Evolutionary conservation across 2,113 vertebrate species (phyloP).

Genomic region (Gasterosteus nipponicus): DNA sequence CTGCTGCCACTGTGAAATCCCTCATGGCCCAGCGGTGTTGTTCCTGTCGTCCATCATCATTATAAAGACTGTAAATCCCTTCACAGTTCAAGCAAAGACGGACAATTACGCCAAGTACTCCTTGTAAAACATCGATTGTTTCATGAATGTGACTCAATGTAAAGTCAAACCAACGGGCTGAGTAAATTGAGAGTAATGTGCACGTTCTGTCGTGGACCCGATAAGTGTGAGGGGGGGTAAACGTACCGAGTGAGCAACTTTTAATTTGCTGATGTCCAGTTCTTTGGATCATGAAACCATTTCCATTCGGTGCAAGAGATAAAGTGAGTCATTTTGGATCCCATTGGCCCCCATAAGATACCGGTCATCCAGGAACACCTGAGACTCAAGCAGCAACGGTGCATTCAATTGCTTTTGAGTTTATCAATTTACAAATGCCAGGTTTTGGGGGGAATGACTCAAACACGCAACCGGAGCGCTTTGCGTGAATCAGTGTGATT

Average conservation of each 20-base stretch:
- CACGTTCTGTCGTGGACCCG: neutral
- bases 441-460: neutral
- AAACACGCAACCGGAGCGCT: neutral
- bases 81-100: neutral
- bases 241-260: neutral
- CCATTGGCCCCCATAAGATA: neutral
- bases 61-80: neutral
- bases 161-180: neutral
- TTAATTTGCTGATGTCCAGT: no score
- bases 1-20: neutral
- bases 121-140: neutral
- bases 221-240: neutral
- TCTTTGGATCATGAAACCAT: neutral
- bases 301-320: neutral
- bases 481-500: neutral
- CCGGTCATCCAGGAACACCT: neutral
- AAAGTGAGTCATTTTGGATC: neutral
- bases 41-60: neutral
- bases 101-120: neutral
- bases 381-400: neutral
- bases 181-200: neutral
- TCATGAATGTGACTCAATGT: neutral
- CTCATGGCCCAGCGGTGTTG: neutral
- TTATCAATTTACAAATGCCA: neutral
- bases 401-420: neutral